Evolutionary conservation across 53 echinoderm and acorn worm species (phyloP), one percentile per base, ranked within the genome.

Genomic region (Astropecten irregularis): DNA sequence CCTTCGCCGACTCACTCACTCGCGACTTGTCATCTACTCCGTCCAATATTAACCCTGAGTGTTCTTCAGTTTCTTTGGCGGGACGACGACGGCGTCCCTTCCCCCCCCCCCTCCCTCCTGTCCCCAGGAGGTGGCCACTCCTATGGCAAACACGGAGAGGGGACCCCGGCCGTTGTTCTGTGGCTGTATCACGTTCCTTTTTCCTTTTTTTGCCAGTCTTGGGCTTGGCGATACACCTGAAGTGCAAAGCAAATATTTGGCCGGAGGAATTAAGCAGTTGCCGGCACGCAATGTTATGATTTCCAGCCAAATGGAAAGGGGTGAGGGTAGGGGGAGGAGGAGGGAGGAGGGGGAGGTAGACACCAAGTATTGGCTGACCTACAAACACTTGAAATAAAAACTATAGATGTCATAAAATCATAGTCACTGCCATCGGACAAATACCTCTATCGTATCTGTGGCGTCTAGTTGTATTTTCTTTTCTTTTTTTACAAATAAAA

Each of bases 191-290:
- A 60, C 77, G 44, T 77, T 77, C 77, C 77, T 4, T 38, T 56
- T 55, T 54, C 73, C 73, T 21, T 28, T 73, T 56, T 55, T 39
- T 33, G 33, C 73, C 73, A 23, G 36, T n/a, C n/a, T n/a, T n/a
- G n/a, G n/a, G n/a, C n/a, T n/a, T n/a, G n/a, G n/a, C 77, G 77
- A 42, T 77, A 77, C 77, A 77, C 77, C 77, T 77, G 77, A 77
- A 77, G 77, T 77, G 77, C 77, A 77, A 60, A 60, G 77, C 61
- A 77, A 77, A 77, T 77, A 77, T 77, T 77, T 77, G 60, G 77
- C 77, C 77, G 77, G 77, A 77, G 77, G 77, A 77, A 77, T 77
- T 77, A 77, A 40, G 77, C 59, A 77, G 59, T 77, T 77, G 77
- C 60, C 61, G 44, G 77, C 77, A 59, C 52, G 73, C 73, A 73